Evolutionary conservation across 2,113 vertebrate species (phyloP), one percentile per base, ranked within the genome.

Genomic region (Axis porcinus): DNA sequence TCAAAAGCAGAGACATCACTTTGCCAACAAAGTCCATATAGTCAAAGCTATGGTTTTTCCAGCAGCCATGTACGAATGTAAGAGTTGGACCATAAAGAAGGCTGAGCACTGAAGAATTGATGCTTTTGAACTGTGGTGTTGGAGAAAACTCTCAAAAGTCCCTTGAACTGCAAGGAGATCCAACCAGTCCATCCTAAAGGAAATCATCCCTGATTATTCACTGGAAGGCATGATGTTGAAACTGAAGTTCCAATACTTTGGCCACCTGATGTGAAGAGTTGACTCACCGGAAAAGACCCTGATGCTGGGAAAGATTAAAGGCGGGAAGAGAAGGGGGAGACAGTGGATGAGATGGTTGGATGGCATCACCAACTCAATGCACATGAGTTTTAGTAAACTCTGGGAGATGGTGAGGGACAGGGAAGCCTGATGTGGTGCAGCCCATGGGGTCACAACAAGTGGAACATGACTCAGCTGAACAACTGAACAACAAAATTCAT

Each of bases 291-390:
- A 70, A 40, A 70, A 70, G 67, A 40, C 36, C 9, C n/a, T 70
- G n/a, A 40, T 40, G 19, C 10, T 3, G 5, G 67, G 19, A 70
- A 70, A 70, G 67, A 70, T 1, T 70, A 10, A 70, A 70, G 36
- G n/a, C 0, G 0, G n/a, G n/a, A 40, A 36, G 62, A 70, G 67
- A 23, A 40, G n/a, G 67, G 17, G 67, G 67, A 40, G 5, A 40
- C 67, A 70, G n/a, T 36, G n/a, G 19, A 70, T 36, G 64, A 70
- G 9, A 23, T 36, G 64, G 19, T 21, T 36, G n/a, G 19, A 70
- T 36, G 64, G 17, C 9, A 23, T 36, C n/a, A 70, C n/a, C 0
- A 1, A 70, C 64, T 36, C 19, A 36, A 36, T 0, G 0, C 19
- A 70, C n/a, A 70, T 3, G n/a, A 70, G n/a, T 70, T 5, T 36